A percentile compares a stretch with the other conserved stretches of the same genome.
These are phyloP conservation scores for Druon quercuslanigerum DNA, from an alignment of 1,140 invertebrate species.

Conservation along the genomic window DNA sequence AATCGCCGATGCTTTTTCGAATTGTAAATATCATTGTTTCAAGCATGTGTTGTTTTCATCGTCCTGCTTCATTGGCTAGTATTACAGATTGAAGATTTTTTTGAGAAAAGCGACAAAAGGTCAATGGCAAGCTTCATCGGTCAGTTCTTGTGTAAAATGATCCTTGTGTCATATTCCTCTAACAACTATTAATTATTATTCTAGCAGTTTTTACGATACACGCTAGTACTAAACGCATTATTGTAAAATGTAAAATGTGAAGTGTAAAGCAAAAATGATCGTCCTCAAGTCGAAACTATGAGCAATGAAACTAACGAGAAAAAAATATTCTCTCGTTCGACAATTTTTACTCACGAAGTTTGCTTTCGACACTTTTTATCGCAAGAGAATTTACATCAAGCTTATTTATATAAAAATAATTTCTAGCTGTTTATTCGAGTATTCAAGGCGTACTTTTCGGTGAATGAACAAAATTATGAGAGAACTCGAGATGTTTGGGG, in stretches of 20 bases:
- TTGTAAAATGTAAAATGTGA: neutral
- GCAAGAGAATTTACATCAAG: neutral
- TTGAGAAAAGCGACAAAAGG: neutral
- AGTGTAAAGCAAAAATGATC: neutral
- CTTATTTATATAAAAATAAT: conserved; percentile 3
- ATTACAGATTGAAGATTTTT: conserved; percentile 2
- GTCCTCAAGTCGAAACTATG: conserved; percentile 17
- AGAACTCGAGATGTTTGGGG: neutral
- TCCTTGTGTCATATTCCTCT: neutral
- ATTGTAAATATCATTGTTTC: conserved; percentile 27
- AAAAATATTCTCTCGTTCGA: neutral
- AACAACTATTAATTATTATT: conserved; percentile 4
- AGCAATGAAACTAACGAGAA: conserved; percentile 16
- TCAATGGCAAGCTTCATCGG: conserved; percentile 2
- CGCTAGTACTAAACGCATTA: neutral
- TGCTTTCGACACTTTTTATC: conserved; percentile 1
- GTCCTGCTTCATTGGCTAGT: conserved; percentile 19
- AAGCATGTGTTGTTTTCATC: neutral
- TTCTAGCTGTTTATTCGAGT: neutral
- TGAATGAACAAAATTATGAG: neutral
- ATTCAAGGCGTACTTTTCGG: neutral
- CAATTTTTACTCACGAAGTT: neutral
- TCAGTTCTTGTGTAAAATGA: conserved; percentile 1
- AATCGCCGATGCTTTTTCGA: conserved; percentile 5
- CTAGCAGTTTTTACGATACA: conserved; percentile 14